Evolutionary conservation across 2,113 vertebrate species (phyloP).

Genomic region (Atractosteus spatula): DNA sequence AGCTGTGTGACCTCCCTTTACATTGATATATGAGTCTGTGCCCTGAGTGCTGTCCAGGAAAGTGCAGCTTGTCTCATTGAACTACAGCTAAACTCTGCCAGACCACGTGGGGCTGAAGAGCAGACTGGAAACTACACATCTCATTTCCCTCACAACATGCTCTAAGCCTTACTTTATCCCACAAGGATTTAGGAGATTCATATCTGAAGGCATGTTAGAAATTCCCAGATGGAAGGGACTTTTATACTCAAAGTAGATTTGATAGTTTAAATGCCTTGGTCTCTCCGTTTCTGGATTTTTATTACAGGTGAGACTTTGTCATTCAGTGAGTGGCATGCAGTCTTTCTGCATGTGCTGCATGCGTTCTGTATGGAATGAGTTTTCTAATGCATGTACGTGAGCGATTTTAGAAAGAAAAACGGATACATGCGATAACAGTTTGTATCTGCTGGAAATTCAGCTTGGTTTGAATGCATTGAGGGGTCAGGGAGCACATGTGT

Average conservation of each 20-base stretch:
- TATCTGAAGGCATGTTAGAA: constrained; percentile 19
- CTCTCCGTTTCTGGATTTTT: constrained; percentile 34
- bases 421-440: constrained; percentile 32
- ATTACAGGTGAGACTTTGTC: constrained; percentile 26
- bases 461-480: constrained; percentile 14
- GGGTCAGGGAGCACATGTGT: not conserved
- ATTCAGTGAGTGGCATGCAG: constrained; percentile 23
- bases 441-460: not conserved
- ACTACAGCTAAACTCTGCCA: not conserved
- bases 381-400: constrained; percentile 34
- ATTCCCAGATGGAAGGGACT: constrained; percentile 9
- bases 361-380: constrained; percentile 39
- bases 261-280: constrained; percentile 35
- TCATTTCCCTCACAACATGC: not conserved
- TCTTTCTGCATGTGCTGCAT: constrained; percentile 1
- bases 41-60: too few species aligned
- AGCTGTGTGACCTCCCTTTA: too few species aligned
- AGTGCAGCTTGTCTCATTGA: not conserved
- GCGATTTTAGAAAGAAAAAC: constrained; percentile 32
- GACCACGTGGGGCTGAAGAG: not conserved
- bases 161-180: not conserved
- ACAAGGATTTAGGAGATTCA: constrained; percentile 19
- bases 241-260: constrained; percentile 14
- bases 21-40: too few species aligned
- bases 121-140: not conserved